Base-by-base conservation (phyloP, 2,113 vertebrate genomes). In the Pavo muticus region DNA sequence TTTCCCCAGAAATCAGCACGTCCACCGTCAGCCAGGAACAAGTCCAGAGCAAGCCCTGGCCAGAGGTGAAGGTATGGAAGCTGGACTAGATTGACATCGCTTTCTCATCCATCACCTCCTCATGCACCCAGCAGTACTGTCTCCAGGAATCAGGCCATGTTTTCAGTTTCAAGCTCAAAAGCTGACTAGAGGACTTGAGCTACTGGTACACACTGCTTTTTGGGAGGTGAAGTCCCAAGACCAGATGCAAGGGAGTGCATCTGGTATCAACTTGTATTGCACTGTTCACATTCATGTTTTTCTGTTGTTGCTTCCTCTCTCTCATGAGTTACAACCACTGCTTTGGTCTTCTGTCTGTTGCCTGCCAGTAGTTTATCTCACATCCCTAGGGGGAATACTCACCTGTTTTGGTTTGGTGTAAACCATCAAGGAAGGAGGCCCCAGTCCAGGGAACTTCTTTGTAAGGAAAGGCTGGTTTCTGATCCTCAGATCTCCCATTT, bases 1-100 rank as follows among this genome's bases (percentile, higher is more conserved):
- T 98, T 45, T 95, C 98, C 32, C 98, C 97, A 8, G 59, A 88
- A 30, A 97, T 99, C 87, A 98, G 92, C 56, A 35, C 57, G 59
- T 87, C 96, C 50, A 97, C 88, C 18, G 94, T 99, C 80, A 98
- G 95, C 74, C 97, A 95, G n/a, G 84, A 94, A 63, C 96, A 92
- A 79, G 78, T 97, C 39, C 93, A 93, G 23, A 65, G 73, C 70
- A 91, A 93, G 35, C 73, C 45, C n/a, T 98, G 98, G 98, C 94
- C 97, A 16, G 96, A 96, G 45, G 97, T 92, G 3, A 96, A 83
- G 44, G 88, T 93, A 9, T 92, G 97, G 95, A 97, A 94, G 96
- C 78, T 91, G 42, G 37, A 78, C 64, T 92, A 91, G 59, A 54
- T 17, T 40, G 45, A 45, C 18, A 9, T 16, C 40, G 42, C 32